These are phyloP conservation scores for Odocoileus hemionus DNA, from an alignment of 2,113 vertebrate species.

Conservation along the genomic window DNA sequence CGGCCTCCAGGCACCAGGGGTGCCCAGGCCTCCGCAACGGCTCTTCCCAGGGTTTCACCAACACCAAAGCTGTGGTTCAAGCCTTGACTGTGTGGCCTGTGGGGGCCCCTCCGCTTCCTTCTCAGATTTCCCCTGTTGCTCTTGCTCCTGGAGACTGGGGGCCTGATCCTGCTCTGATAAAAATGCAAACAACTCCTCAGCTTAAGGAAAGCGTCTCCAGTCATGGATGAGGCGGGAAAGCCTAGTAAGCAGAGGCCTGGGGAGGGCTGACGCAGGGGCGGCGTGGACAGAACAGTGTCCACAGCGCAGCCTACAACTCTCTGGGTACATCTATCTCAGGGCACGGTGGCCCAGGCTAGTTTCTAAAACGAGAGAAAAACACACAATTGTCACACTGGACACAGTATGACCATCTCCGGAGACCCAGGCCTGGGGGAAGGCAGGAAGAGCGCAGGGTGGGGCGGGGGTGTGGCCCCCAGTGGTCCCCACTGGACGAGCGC, in stretches of 20 bases:
- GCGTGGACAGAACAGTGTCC: not conserved
- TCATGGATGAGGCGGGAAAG: not conserved
- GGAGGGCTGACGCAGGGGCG: not conserved
- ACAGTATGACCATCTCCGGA: not conserved
- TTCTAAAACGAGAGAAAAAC: not conserved
- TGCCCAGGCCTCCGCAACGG: too few species aligned
- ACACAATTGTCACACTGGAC: not conserved
- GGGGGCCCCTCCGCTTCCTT: not conserved
- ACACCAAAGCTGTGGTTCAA: not conserved
- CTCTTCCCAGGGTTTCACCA: too few species aligned
- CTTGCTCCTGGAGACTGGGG: not conserved
- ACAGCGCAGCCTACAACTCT: rapidly evolving
- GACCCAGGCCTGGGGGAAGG: not conserved
- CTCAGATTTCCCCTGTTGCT: rapidly evolving
- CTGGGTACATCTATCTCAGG: not conserved
- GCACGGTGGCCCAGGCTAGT: not conserved
- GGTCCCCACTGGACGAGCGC: not conserved
- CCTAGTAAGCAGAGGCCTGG: not conserved
- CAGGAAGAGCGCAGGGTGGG: not conserved
- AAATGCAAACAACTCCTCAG: not conserved
- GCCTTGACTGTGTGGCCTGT: not conserved
- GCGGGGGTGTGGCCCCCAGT: not conserved
- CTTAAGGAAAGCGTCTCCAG: not conserved
- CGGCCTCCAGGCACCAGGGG: not conserved
- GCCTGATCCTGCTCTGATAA: not conserved